Conservation (phyloP, 2,797 vertebrate genomes). For the Takifugu ocellatus region DNA sequence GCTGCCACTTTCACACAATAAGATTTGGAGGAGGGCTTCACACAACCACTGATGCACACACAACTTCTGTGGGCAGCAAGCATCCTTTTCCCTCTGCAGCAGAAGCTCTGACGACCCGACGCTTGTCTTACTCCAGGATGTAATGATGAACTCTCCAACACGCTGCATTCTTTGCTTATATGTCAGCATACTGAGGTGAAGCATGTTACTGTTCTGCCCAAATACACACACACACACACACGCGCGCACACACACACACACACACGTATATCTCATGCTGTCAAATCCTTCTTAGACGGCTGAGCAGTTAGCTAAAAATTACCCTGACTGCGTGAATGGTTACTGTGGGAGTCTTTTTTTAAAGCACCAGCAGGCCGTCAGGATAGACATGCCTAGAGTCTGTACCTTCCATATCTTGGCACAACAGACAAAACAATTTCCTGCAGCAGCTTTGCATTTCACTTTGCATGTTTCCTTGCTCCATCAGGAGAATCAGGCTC, state of each 20-base stretch:
- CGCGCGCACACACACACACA: too few species aligned
- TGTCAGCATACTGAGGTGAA: too few species aligned
- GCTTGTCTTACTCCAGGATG: too few species aligned
- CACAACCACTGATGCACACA: constrained; percentile 54
- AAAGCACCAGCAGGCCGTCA: constrained; percentile 12
- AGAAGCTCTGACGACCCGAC: too few species aligned
- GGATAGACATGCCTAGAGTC: constrained; percentile 27
- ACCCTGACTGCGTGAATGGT: neutral
- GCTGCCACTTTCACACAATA: constrained; percentile 54
- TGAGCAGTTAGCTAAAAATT: neutral
- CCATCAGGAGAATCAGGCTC: constrained; percentile 15
- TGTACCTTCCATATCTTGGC: constrained; percentile 19
- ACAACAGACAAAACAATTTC: constrained; percentile 20
- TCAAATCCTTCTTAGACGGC: neutral
- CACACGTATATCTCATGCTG: too few species aligned
- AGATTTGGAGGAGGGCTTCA: constrained; percentile 56
- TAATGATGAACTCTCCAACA: too few species aligned
- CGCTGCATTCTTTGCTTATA: too few species aligned
- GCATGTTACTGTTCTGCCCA: too few species aligned
- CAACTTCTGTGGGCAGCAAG: constrained; percentile 25
- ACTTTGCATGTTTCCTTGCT: constrained; percentile 14
- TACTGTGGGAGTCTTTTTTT: neutral
- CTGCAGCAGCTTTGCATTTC: constrained; percentile 26
- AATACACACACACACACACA: too few species aligned
- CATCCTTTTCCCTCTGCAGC: too few species aligned